These are phyloP conservation scores for Toxotes chatareus DNA, from an alignment of 2,113 vertebrate species.

Conservation along the genomic window DNA sequence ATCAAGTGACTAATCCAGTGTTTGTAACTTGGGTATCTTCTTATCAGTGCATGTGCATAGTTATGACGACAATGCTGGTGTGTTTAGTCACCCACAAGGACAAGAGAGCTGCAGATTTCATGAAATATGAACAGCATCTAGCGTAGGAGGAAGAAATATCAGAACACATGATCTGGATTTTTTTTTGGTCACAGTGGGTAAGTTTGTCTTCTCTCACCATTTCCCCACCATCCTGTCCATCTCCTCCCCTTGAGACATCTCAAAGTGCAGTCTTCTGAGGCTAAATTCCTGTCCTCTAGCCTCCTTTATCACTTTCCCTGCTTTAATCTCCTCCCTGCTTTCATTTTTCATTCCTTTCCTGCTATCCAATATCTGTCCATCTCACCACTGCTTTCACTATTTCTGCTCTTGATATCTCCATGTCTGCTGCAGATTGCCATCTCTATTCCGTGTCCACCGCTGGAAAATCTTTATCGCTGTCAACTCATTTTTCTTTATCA, in stretches of 20 bases:
- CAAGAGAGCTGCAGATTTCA: constrained; percentile 14
- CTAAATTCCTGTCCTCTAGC: constrained; percentile 17
- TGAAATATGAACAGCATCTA: constrained; percentile 34
- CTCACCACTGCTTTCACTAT: constrained; percentile 18
- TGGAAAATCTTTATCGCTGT: constrained; percentile 5
- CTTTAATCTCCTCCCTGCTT: constrained; percentile 48
- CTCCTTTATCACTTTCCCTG: constrained; percentile 19
- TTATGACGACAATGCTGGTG: constrained; percentile 10
- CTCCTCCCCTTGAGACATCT: constrained; percentile 20
- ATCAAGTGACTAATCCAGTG: constrained; percentile 28
- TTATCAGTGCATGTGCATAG: background rate
- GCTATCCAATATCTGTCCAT: constrained; percentile 36
- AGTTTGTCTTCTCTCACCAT: background rate
- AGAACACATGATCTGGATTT: constrained; percentile 15
- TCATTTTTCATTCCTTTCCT: constrained; percentile 46
- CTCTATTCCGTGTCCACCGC: constrained; percentile 7
- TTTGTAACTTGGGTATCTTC: constrained; percentile 11
- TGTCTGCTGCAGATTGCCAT: constrained; percentile 14
- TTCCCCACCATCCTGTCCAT: constrained; percentile 24
- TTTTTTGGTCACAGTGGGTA: background rate
- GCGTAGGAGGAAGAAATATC: constrained; percentile 24
- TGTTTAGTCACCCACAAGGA: constrained; percentile 31
- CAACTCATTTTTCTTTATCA: constrained; percentile 10
- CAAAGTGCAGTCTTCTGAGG: constrained; percentile 26
- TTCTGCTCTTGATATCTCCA: constrained; percentile 3